A percentile compares a stretch with the other conserved stretches of the same genome.
phyloP scores from a whole-genome alignment of 1,140 invertebrate genomes.

The Geopemphigus sp. region DNA sequence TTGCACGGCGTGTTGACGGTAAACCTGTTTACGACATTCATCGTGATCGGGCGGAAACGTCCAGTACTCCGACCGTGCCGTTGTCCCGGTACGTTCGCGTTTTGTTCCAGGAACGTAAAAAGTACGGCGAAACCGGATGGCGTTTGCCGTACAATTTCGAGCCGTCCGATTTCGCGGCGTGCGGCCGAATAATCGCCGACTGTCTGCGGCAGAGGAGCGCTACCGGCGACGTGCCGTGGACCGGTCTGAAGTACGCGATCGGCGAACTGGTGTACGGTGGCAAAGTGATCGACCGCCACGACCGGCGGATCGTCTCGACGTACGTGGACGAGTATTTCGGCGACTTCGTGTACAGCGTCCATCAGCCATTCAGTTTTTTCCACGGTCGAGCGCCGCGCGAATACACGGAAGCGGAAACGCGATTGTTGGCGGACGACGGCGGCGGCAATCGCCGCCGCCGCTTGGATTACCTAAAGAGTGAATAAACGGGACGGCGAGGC shows the following conservation, averaged over 20 bases:
- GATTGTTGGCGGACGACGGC: too few species aligned
- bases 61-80: too few species aligned
- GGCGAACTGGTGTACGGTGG: slow-evolving; percentile 95
- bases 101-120: slow-evolving; percentile 76
- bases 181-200: slow-evolving; percentile 79
- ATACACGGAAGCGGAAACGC: too few species aligned
- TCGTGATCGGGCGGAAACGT: too few species aligned
- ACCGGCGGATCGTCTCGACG: slow-evolving; percentile 76
- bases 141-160: slow-evolving; percentile 91
- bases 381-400: slow-evolving; percentile 76
- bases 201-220: slow-evolving; percentile 59
- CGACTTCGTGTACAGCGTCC: slow-evolving; percentile 85
- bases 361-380: slow-evolving; percentile 87
- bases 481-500: too few species aligned
- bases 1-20: slow-evolving; percentile 65
- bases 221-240: slow-evolving; percentile 74
- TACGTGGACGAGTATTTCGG: slow-evolving; percentile 94
- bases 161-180: slow-evolving; percentile 88
- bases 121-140: slow-evolving; percentile 91
- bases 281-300: slow-evolving; percentile 83
- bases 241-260: slow-evolving; percentile 84
- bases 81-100: too few species aligned
- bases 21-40: background rate
- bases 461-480: too few species aligned
- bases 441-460: too few species aligned